These are phyloP conservation scores for Xenus cinereus DNA, from an alignment of 2,113 vertebrate genomes.

Conservation along the genomic window DNA sequence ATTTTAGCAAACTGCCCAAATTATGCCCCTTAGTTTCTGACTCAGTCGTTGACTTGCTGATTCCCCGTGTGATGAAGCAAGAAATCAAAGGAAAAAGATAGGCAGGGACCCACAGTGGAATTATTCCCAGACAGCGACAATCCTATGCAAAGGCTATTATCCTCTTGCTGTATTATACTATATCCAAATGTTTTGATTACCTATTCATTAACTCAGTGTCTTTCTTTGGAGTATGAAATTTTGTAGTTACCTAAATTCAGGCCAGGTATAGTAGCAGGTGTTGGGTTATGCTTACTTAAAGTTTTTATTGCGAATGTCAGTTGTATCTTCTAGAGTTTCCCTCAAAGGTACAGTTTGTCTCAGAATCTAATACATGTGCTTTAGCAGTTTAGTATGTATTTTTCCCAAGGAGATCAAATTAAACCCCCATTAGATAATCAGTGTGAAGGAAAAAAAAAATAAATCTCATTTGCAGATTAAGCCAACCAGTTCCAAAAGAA, in stretches of 20 bases:
- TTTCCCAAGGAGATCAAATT: slow-evolving; percentile 56
- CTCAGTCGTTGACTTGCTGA: neutral
- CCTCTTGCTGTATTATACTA: neutral
- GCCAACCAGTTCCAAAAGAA: neutral
- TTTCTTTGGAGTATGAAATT: neutral
- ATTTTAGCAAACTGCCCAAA: neutral
- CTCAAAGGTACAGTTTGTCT: neutral
- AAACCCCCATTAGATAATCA: slow-evolving; percentile 28
- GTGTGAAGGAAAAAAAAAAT: neutral
- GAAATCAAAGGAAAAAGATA: neutral
- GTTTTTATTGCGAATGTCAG: neutral
- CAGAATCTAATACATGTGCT: neutral
- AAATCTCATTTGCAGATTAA: neutral
- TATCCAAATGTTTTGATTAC: neutral
- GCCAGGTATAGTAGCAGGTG: neutral
- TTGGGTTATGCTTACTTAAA: slow-evolving; percentile 1
- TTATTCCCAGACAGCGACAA: neutral
- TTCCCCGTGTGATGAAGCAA: neutral
- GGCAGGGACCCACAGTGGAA: neutral
- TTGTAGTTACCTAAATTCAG: neutral
- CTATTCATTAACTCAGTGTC: neutral
- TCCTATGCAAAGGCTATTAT: neutral
- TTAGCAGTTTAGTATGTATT: neutral
- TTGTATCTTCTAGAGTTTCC: slow-evolving; percentile 29
- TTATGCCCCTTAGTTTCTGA: neutral